Percentiles rank a stretch among this genome's conserved stretches.
phyloP scores from a whole-genome alignment of 1,140 invertebrate genomes.

The Cydia fagiglandana region DNA sequence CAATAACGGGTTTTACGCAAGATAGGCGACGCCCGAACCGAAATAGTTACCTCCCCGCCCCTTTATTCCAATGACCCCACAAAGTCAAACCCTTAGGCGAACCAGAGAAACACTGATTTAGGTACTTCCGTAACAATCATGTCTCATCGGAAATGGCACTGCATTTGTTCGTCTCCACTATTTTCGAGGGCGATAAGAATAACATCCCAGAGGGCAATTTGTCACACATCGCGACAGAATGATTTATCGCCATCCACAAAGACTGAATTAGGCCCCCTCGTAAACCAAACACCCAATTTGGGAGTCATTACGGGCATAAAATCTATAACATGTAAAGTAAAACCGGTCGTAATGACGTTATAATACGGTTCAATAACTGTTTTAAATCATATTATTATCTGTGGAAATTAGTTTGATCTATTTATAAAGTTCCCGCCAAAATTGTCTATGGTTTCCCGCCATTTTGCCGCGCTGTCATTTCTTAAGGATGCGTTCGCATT shows the following conservation, averaged over 20 bases:
- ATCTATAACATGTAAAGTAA: constrained; percentile 53
- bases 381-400: neutral
- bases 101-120: neutral
- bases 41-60: constrained; percentile 40
- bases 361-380: neutral
- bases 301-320: constrained; percentile 62
- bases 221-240: constrained; percentile 68
- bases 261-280: constrained; percentile 69
- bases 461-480: constrained; percentile 58
- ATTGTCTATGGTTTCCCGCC: constrained; percentile 43
- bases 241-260: constrained; percentile 67
- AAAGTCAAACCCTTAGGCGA: neutral
- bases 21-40: constrained; percentile 32
- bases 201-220: constrained; percentile 57
- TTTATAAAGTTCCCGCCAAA: constrained; percentile 54
- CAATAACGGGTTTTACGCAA: constrained; percentile 20
- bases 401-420: neutral
- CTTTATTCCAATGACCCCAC: constrained; percentile 46
- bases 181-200: neutral
- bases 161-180: neutral
- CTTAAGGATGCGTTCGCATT: constrained; percentile 51
- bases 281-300: constrained; percentile 70
- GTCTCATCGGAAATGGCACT: neutral
- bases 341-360: constrained; percentile 35
- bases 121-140: neutral